These are phyloP conservation scores for Aegithalos caudatus DNA, from an alignment of 2,113 vertebrate genomes.

Conservation along the genomic window DNA sequence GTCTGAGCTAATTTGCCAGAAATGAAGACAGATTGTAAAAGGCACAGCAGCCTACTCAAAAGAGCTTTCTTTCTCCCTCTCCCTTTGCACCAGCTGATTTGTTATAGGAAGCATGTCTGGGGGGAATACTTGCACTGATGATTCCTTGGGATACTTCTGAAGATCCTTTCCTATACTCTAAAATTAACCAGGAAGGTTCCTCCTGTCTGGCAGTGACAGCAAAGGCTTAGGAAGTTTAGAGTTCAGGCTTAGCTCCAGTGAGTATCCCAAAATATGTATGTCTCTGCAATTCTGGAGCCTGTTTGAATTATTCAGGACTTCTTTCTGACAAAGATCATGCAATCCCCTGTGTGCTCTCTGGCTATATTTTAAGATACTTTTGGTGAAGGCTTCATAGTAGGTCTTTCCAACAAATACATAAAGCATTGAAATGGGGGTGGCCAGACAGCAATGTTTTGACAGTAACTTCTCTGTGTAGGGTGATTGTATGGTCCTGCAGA, in stretches of 20 bases:
- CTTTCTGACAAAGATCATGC: neutral
- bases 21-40: neutral
- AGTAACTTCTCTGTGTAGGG: neutral
- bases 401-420: constrained; percentile 8
- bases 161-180: neutral
- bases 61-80: neutral
- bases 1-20: neutral
- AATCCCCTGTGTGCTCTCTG: neutral
- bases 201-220: neutral
- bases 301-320: neutral
- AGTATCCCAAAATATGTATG: neutral
- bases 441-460: neutral
- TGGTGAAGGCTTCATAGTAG: neutral
- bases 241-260: neutral
- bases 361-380: neutral
- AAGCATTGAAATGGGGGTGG: neutral
- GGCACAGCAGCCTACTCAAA: neutral
- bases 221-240: neutral
- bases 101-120: neutral
- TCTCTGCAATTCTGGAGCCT: neutral
- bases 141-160: neutral
- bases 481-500: neutral
- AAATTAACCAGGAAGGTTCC: neutral
- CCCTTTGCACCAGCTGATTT: neutral
- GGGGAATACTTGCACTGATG: neutral